Base-by-base conservation (phyloP, 1,140 invertebrate species). In the Hesperophylax magnus region DNA sequence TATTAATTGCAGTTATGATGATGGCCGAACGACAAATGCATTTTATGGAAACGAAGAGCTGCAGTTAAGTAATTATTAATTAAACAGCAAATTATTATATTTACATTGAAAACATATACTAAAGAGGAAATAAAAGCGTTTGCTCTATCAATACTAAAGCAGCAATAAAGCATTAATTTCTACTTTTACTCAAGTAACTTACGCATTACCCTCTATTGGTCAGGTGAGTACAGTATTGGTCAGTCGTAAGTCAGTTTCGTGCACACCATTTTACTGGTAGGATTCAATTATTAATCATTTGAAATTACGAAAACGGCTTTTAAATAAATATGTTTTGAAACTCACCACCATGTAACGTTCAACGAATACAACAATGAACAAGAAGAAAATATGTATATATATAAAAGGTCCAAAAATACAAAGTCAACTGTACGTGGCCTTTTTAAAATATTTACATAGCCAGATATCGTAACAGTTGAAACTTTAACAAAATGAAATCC, bases 161-260 rank as follows among this genome's bases (percentile, higher is more conserved):
- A 67, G 63, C 27, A 67, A 31, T 14, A 67, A 15, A 15, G 27
- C 17, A 17, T 27, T 17, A 17, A 9, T 47, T 47, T 47, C 39
- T 47, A 47, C 39, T 47, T 14, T 47, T 47, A 47, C 9, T 47
- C 11, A 2, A 47, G 39, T 47, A 47, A 47, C 39, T 47, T 47
- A 47, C 39, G 39, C 39, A 47, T 47, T 47, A 47, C 39, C 9
- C 39, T 14, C 39, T 47, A 14, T 47, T 47, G 9, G 39, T 47
- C 39, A 47, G 60, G 20, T n/a, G 27, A 34, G 65, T 69, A 18
- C 5, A 47, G 65, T 69, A n/a, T n/a, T 31, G 18, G 71, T 74
- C 71, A 53, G 31, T 27, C n/a, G 71, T 74, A 54, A 53, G 71
- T 74, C 71, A 24, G 71, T 56, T 54, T n/a, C 56, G 20, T 74